Base-by-base conservation (phyloP, 35 echinoderm and acorn worm species). In the Stichopus chloronotus region DNA sequence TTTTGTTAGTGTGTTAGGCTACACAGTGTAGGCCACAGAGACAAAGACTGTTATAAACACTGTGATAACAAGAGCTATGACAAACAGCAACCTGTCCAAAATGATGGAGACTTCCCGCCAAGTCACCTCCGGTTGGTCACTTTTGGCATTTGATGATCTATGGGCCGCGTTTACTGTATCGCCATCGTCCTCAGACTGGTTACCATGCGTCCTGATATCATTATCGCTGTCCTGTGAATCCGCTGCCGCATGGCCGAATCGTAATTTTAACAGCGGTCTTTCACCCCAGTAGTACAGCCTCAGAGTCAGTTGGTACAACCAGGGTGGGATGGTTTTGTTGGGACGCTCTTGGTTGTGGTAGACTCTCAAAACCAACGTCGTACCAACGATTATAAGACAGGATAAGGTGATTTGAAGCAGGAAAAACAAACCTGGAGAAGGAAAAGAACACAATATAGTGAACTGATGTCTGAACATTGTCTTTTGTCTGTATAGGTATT, bases 341-440 rank as follows among this genome's bases (percentile, higher is more conserved):
- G 5, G 14, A 58, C 53, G 17, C 11, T 85, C 82, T 9, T 58
- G 53, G 55, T 85, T 58, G 82, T 89, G 87, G 17, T 71, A 89
- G 9, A 89, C 59, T 5, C 87, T 12, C 57, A 89, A 53, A 43
- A 89, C 65, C 9, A 89, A 72, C 16, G 65, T 74, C 7, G 87
- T 89, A 23, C 65, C 87, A 1, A 74, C 22, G 43, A 89, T 89
- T 9, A 89, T 53, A 21, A 89, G 60, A 71, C 87, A 89, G 30
- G 59, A 89, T 61, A 74, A 71, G 9, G 52, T 74, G 52, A 89
- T 71, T 30, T 89, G 87, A 9, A 89, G 87, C 4, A 89, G 65
- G 87, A 89, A 89, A 74, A 89, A 89, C 43, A 72, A 13, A 89
- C 87, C 87, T 88, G 86, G 22, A 53, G 25, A 72, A 57, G 13